Conservation (phyloP, 2,797 vertebrate species). For the Melanotaenia nigrans region DNA sequence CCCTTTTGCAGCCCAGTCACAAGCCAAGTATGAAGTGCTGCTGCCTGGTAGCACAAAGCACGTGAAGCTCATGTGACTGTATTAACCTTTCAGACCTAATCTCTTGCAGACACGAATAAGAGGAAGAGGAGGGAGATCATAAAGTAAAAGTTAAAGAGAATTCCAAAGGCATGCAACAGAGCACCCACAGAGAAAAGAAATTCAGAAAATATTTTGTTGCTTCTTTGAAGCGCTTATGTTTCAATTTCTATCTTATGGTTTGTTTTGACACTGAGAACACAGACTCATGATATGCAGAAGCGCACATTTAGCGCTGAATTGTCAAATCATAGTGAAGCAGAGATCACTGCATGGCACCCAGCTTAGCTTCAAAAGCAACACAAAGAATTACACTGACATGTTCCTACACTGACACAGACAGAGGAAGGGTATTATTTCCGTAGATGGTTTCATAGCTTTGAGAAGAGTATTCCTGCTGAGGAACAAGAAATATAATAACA, state of each 20-base stretch:
- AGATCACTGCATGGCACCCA: conserved; percentile 47
- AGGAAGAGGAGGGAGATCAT: conserved; percentile 27
- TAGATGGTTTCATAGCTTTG: conserved; percentile 28
- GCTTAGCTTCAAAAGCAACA: conserved; percentile 55
- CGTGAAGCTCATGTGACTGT: conserved; percentile 81
- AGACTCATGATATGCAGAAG: conserved; percentile 53
- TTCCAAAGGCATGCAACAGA: conserved; percentile 36
- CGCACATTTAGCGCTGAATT: conserved; percentile 54
- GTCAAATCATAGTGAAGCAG: conserved; percentile 55
- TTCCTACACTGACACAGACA: conserved; percentile 52
- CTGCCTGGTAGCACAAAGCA: conserved; percentile 75
- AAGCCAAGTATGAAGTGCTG: conserved; percentile 65
- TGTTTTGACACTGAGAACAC: conserved; percentile 58
- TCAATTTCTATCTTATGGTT: conserved; percentile 54
- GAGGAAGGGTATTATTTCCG: conserved; percentile 44
- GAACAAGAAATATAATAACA: conserved; percentile 35
- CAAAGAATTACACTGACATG: conserved; percentile 50
- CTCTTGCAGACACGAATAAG: conserved; percentile 70
- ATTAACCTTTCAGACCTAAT: conserved; percentile 79
- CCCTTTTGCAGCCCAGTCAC: conserved; percentile 66
- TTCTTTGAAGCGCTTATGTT: conserved; percentile 47
- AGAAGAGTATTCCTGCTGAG: conserved; percentile 31
- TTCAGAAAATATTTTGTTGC: conserved; percentile 26
- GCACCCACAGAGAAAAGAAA: conserved; percentile 25
- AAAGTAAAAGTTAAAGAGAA: conserved; percentile 29